Conservation (phyloP, 1,140 invertebrate species). For the Achatina immaculata region DNA sequence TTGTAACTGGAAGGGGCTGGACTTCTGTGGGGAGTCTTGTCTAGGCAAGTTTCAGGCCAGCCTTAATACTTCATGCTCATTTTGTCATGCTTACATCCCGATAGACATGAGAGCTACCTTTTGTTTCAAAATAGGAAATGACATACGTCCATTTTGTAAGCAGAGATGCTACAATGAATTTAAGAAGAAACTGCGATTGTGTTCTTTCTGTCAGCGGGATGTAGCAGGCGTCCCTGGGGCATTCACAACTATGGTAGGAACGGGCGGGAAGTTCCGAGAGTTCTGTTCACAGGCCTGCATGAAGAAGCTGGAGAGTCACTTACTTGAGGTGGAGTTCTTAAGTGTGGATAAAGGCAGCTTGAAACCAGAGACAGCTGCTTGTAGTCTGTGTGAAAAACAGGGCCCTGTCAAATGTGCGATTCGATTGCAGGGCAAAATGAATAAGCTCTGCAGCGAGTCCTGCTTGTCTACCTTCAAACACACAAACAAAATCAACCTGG, state of each 20-base stretch:
- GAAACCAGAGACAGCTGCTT: slow-evolving; percentile 36
- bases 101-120: slow-evolving; percentile 88
- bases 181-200: slow-evolving; percentile 90
- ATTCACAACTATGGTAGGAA: slow-evolving; percentile 86
- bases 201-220: slow-evolving; percentile 93
- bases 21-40: slow-evolving; percentile 91
- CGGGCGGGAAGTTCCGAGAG: slow-evolving; percentile 89
- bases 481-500: slow-evolving; percentile 86
- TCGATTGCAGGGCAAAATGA: slow-evolving; percentile 77
- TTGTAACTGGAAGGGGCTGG: slow-evolving; percentile 90
- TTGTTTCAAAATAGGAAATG: slow-evolving; percentile 91
- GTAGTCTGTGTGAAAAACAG: slow-evolving; percentile 67
- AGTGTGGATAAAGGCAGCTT: slow-evolving; percentile 43
- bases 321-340: slow-evolving; percentile 57
- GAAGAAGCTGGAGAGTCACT: slow-evolving; percentile 82
- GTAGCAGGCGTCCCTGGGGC: slow-evolving; percentile 81
- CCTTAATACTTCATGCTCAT: slow-evolving; percentile 77
- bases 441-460: slow-evolving; percentile 88
- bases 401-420: slow-evolving; percentile 74
- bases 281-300: slow-evolving; percentile 91
- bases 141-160: slow-evolving; percentile 92
- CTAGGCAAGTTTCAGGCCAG: slow-evolving; percentile 74
- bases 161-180: slow-evolving; percentile 88
- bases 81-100: slow-evolving; percentile 78
- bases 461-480: slow-evolving; percentile 96